Evolutionary conservation across 2,797 vertebrate genomes (phyloP).

Genomic region (Mormyrops boulengeri): DNA sequence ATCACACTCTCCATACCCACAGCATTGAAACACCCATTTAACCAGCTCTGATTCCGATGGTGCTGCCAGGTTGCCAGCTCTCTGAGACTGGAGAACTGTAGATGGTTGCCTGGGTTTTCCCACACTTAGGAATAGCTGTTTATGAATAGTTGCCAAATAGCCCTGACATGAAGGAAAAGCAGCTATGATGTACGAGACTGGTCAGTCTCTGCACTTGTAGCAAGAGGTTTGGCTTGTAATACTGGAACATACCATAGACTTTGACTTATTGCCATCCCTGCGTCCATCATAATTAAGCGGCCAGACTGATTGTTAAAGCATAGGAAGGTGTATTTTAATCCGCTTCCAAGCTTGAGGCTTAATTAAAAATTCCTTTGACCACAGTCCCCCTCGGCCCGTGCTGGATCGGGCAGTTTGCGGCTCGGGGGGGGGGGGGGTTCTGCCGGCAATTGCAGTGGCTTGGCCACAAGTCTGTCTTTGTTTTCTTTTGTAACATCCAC

Average conservation of each 20-base stretch:
- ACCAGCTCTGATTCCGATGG: slow-evolving; percentile 21
- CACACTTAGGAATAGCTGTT: slow-evolving; percentile 31
- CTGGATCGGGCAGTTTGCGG: neutral
- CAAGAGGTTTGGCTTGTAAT: neutral
- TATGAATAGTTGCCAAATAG: neutral
- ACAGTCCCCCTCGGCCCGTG: neutral
- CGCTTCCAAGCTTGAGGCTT: neutral
- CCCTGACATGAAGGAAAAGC: slow-evolving; percentile 7
- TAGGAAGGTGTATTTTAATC: slow-evolving; percentile 9
- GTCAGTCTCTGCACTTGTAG: neutral
- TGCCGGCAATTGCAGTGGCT: neutral
- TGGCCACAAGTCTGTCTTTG: slow-evolving; percentile 12
- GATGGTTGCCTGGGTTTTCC: slow-evolving; percentile 32
- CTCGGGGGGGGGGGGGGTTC: neutral
- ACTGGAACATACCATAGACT: neutral
- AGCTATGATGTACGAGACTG: neutral
- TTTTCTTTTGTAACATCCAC: slow-evolving; percentile 20
- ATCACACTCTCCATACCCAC: slow-evolving; percentile 25
- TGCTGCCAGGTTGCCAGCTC: slow-evolving; percentile 14
- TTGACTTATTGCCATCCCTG: neutral
- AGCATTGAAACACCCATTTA: slow-evolving; percentile 29
- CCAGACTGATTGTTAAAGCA: neutral
- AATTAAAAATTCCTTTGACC: slow-evolving; percentile 15
- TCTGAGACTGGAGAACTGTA: neutral
- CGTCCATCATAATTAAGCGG: neutral